Base-by-base conservation (phyloP, 2,888 invertebrate species). In the Adelphocoris suturalis region DNA sequence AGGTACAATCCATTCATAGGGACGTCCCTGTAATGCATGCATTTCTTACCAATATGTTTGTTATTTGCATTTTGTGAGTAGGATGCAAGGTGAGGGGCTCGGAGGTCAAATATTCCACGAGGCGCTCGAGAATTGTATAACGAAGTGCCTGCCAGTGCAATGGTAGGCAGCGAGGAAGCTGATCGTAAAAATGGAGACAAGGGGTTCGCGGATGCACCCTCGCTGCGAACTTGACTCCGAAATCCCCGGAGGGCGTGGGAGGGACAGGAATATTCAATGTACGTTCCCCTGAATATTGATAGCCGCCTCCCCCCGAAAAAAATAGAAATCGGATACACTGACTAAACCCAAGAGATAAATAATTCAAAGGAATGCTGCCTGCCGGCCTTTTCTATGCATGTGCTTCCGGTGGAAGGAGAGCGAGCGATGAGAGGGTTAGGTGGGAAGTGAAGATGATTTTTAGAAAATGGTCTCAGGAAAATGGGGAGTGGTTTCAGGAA, bases 191-290 rank as follows among this genome's bases (percentile, higher is more conserved):
- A 68, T 23, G 68, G 68, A 68, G 68, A 68, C 68, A 68, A 68
- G 37, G 68, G 68, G 68, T 68, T 68, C 68, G 68, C 68, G 68
- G 68, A 68, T 68, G 68, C 68, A 68, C 68, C 68, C 68, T 68
- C 68, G 27, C 23, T 68, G 68, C 68, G 11, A 68, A 68, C 68
- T 19, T 23, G 61, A 61, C 61, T 61, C 61, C 61, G n/a, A 19
- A 61, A 61, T 23, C 23, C 68, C 68, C 68, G 23, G 68, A 57
- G 57, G 57, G n/a, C n/a, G 57, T 7, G n/a, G 57, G 19, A 68
- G 68, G 68, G 68, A 68, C 68, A 23, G 13, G 68, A 68, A 68
- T 68, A 68, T 68, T 68, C 68, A 68, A 68, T 68, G 68, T 68
- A 23, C 68, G 68, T 68, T 68, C 68, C 68, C 12, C 23, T 68